A percentile compares a stretch with the other conserved stretches of the same genome.
These are phyloP conservation scores for Clytia hemisphaerica DNA, from an alignment of 30 jellyfish, hydroid and myxozoan genomes.

Conservation along the genomic window DNA sequence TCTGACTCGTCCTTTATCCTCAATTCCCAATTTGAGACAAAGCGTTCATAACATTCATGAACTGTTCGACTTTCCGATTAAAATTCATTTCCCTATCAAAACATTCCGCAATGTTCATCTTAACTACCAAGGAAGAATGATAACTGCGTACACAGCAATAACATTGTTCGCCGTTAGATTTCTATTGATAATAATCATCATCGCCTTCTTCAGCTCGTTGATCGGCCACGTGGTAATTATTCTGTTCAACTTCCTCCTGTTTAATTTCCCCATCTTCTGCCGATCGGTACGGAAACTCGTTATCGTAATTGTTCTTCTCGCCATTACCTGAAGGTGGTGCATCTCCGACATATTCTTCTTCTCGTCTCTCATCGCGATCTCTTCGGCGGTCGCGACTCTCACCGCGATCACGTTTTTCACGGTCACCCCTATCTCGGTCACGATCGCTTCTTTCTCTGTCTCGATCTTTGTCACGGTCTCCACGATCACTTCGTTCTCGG, in stretches of 20 bases:
- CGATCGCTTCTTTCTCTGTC: conserved; percentile 34
- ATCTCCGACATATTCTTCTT: conserved; percentile 46
- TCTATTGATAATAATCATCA: neutral
- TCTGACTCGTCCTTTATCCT: too few relatives aligned
- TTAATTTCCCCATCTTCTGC: conserved; percentile 20
- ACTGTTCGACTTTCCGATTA: too few relatives aligned
- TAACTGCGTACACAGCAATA: neutral
- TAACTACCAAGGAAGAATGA: too few relatives aligned
- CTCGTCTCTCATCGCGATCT: conserved; percentile 45
- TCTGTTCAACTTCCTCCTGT: conserved; percentile 5
- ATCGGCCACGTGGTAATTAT: conserved; percentile 1
- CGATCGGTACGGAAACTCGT: conserved; percentile 7
- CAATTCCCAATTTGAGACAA: too few relatives aligned
- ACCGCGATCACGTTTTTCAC: conserved; percentile 16
- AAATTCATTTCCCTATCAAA: too few relatives aligned
- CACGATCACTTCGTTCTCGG: conserved; percentile 35
- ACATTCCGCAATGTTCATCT: too few relatives aligned
- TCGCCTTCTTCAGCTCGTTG: conserved; percentile 2
- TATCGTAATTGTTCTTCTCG: conserved; percentile 1
- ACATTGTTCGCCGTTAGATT: conserved; percentile 8
- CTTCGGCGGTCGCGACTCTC: conserved; percentile 33
- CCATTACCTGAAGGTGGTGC: conserved; percentile 22
- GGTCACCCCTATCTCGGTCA: conserved; percentile 37
- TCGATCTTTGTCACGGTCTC: conserved; percentile 31
- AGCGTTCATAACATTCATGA: too few relatives aligned